Base-by-base conservation (phyloP, 1,140 invertebrate genomes). In the Pachyrhynchus sulphureomaculatus region DNA sequence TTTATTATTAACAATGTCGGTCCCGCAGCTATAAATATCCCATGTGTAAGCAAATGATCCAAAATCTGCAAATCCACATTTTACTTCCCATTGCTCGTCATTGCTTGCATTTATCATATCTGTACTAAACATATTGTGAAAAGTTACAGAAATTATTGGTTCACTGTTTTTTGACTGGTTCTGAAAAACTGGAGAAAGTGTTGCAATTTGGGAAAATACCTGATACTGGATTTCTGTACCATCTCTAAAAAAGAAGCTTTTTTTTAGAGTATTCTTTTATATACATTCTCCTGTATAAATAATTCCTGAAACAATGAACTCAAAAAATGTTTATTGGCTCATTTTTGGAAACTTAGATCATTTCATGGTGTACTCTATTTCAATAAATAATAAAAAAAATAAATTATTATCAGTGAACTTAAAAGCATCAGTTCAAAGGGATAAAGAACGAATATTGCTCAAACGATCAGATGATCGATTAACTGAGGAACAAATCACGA, bases 221-320 rank as follows among this genome's bases (percentile, higher is more conserved):
- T 83, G 82, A 72, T 86, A 87, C 68, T 87, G 84, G 37, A 86
- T 73, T 69, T 87, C 86, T 13, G 77, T 80, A 3, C 83, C 83
- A 67, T 87, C 84, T 39, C 86, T 88, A 68, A 15, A 67, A 69
- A 37, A 42, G 13, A 66, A 68, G 29, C n/a, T 55, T 6, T 17
- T 24, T 34, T 9, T 29, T 29, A 29, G 5, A 3, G 8, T 29
- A 29, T 6, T n/a, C n/a, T n/a, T n/a, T n/a, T n/a, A n/a, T n/a
- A n/a, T n/a, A n/a, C n/a, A n/a, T n/a, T n/a, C n/a, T n/a, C n/a
- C n/a, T n/a, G n/a, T n/a, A n/a, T n/a, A n/a, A n/a, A n/a, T n/a
- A n/a, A n/a, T n/a, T n/a, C n/a, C n/a, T n/a, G n/a, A n/a, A n/a
- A n/a, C n/a, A n/a, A n/a, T n/a, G n/a, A n/a, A n/a, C n/a, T n/a